Conservation (phyloP, 92 coral and sea anemone genomes). For the Epizoanthus fatuus region DNA sequence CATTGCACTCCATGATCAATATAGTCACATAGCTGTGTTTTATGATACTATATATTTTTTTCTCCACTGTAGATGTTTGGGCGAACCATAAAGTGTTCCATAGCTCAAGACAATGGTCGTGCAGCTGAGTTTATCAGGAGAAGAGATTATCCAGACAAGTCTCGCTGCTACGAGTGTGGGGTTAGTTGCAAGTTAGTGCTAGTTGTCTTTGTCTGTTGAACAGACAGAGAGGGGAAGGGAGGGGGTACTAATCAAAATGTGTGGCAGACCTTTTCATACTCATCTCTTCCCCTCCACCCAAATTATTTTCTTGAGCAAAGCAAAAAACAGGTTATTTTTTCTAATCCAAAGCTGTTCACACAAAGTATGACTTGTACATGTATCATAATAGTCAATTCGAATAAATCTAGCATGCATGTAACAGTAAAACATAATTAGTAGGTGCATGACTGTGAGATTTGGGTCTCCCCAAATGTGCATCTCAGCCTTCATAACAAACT, state of each 20-base stretch:
- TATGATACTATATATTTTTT: neutral
- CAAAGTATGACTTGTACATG: too few species aligned
- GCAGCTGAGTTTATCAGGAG: constrained; percentile 96
- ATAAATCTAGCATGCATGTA: too few species aligned
- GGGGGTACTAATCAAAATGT: neutral
- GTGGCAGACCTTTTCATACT: neutral
- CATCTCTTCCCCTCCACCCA: neutral
- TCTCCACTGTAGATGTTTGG: constrained; percentile 91
- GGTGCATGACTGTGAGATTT: too few species aligned
- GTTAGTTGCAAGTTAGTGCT: constrained; percentile 59
- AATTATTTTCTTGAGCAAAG: neutral
- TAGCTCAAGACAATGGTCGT: constrained; percentile 97
- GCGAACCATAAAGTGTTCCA: constrained; percentile 95
- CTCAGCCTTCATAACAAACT: too few species aligned
- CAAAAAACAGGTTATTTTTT: too few species aligned
- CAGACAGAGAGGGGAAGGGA: neutral
- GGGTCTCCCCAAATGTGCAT: too few species aligned
- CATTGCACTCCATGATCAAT: too few species aligned
- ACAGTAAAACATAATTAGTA: too few species aligned
- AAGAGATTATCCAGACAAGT: constrained; percentile 92
- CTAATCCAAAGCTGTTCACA: too few species aligned
- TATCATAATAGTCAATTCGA: too few species aligned
- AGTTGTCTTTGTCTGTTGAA: neutral
- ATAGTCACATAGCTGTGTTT: too few species aligned
- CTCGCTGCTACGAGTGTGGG: constrained; percentile 98